Conservation (phyloP, 2,888 invertebrate species). For the Ornithoptera priamus region DNA sequence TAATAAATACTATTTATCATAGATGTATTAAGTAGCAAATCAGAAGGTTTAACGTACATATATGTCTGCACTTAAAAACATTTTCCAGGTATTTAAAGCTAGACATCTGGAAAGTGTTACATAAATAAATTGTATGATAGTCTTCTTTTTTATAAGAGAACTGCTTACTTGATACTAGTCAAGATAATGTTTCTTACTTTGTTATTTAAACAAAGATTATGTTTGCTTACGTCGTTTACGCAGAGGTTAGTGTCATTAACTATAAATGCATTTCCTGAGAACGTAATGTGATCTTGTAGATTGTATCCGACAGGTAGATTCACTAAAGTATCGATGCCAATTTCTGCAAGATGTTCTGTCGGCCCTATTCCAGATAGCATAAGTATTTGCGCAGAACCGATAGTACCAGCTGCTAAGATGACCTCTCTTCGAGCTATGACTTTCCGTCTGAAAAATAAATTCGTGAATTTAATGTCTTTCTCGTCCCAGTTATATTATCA, state of each 20-base stretch:
- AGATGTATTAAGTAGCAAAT: too few species aligned
- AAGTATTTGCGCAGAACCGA: conserved; percentile 91
- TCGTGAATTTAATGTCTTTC: background rate
- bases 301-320: conserved; percentile 89
- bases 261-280: conserved; percentile 85
- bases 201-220: background rate
- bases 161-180: background rate
- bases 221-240: conserved; percentile 80
- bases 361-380: conserved; percentile 93
- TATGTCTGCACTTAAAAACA: too few species aligned
- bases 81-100: too few species aligned
- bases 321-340: conserved; percentile 82
- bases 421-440: conserved; percentile 85
- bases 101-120: too few species aligned
- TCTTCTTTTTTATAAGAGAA: too few species aligned
- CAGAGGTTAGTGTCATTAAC: conserved; percentile 84
- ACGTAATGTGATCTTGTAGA: conserved; percentile 89
- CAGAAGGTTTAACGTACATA: background rate
- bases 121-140: too few species aligned
- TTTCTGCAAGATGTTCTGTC: conserved; percentile 76
- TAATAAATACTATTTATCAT: background rate
- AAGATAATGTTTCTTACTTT: background rate
- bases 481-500: background rate
- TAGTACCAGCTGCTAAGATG: conserved; percentile 88
- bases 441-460: conserved; percentile 46